A percentile compares a stretch with the other conserved stretches of the same genome.
phyloP scores from a whole-genome alignment of 2,888 invertebrate species.

The Chaetogeoica ovagalla region DNA sequence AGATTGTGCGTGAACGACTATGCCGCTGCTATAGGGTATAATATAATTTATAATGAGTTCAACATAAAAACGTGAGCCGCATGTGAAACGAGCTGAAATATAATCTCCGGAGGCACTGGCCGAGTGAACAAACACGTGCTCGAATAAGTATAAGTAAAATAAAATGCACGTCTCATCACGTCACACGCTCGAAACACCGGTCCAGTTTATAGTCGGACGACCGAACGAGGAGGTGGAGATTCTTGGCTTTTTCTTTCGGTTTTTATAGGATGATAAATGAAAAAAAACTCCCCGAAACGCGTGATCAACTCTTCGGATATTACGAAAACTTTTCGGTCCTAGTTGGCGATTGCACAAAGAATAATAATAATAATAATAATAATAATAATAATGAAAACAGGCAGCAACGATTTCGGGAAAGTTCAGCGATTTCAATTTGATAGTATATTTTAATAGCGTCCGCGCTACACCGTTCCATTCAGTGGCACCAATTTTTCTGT shows the following conservation, averaged over 20 bases:
- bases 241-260: neutral
- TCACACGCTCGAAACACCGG: neutral
- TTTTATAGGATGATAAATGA: neutral
- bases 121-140: neutral
- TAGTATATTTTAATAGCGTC: too few species aligned
- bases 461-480: too few species aligned
- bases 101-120: constrained; percentile 34
- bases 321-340: too few species aligned
- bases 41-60: constrained; percentile 49
- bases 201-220: neutral
- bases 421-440: too few species aligned
- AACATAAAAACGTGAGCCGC: constrained; percentile 48
- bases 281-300: neutral
- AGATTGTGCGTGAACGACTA: neutral
- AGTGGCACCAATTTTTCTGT: too few species aligned
- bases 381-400: too few species aligned
- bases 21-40: neutral
- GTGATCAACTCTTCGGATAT: too few species aligned
- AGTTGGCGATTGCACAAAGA: too few species aligned
- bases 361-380: too few species aligned
- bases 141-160: constrained; percentile 4
- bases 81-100: constrained; percentile 44
- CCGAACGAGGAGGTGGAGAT: neutral
- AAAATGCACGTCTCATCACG: constrained; percentile 3
- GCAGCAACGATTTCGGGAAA: too few species aligned